Evolutionary conservation across 64 coral and sea anemone genomes (phyloP).

Genomic region (Porites lutea): DNA sequence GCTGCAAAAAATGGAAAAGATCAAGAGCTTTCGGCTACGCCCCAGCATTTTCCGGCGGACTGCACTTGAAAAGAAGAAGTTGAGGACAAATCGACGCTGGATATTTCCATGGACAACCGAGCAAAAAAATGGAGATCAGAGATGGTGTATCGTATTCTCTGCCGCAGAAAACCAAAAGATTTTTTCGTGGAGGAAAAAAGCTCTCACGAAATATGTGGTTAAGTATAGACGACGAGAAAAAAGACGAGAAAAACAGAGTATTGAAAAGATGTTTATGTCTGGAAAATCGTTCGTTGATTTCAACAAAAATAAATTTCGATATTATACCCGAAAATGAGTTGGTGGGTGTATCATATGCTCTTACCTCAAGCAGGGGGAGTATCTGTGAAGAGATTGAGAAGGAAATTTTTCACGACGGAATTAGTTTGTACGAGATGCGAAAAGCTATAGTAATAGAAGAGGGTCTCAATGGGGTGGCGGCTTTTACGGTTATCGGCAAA

Average conservation of each 20-base stretch:
- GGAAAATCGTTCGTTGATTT: no score
- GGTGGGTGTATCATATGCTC: neutral
- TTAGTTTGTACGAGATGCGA: slow-evolving; percentile 11
- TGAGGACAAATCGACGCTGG: neutral
- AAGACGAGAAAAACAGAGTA: neutral
- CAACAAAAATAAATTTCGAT: neutral
- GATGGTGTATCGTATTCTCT: neutral
- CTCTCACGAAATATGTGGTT: neutral
- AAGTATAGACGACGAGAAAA: neutral
- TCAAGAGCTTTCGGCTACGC: no score
- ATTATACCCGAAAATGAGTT: neutral
- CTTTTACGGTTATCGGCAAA: no score
- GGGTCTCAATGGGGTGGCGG: no score
- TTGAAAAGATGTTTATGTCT: neutral
- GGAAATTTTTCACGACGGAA: neutral
- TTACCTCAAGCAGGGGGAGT: neutral
- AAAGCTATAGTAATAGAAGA: neutral
- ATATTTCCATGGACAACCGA: neutral
- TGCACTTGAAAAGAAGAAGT: neutral
- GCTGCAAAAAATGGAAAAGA: neutral
- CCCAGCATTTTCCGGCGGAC: neutral
- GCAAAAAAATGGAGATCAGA: neutral
- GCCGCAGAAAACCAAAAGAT: neutral
- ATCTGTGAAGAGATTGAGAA: slow-evolving; percentile 11
- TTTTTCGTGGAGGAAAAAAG: neutral